A percentile compares a stretch with the other conserved stretches of the same genome.
These are phyloP conservation scores for Petrocephalus sullivani DNA, from an alignment of 2,797 vertebrate species.

Conservation along the genomic window DNA sequence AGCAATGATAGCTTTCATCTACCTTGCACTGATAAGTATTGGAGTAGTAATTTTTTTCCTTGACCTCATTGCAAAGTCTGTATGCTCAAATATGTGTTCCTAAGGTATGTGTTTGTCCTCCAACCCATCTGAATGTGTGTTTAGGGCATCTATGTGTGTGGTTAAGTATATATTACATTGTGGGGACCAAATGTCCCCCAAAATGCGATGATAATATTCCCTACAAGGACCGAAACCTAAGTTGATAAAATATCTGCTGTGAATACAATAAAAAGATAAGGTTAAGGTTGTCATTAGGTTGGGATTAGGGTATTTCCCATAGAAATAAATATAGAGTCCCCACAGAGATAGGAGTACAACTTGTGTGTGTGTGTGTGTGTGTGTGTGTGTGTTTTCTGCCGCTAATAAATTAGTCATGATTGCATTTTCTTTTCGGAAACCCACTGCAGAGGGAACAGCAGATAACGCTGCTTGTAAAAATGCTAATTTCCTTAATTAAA, in stretches of 20 bases:
- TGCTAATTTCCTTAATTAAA: constrained; percentile 38
- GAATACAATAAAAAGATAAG: no score
- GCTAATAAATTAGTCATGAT: constrained; percentile 33
- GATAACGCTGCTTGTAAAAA: constrained; percentile 47
- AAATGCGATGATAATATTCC: neutral
- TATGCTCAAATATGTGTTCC: neutral
- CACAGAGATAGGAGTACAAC: neutral
- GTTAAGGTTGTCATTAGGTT: neutral
- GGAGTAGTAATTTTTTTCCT: neutral
- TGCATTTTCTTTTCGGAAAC: constrained; percentile 28
- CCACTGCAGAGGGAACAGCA: constrained; percentile 38
- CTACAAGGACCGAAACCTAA: neutral
- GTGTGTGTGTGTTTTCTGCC: constrained; percentile 16
- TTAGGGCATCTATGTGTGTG: neutral
- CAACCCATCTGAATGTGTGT: no score
- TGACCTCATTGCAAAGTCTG: neutral
- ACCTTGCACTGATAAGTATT: neutral
- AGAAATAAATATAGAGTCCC: neutral
- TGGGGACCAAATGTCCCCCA: neutral
- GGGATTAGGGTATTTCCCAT: neutral
- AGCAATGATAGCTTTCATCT: neutral
- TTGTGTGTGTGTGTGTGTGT: neutral
- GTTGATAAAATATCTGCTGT: neutral
- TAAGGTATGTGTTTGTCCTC: neutral
- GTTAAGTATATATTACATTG: neutral